Evolutionary conservation across 2,797 vertebrate genomes (phyloP).

Genomic region (Micromesistius poutassou): DNA sequence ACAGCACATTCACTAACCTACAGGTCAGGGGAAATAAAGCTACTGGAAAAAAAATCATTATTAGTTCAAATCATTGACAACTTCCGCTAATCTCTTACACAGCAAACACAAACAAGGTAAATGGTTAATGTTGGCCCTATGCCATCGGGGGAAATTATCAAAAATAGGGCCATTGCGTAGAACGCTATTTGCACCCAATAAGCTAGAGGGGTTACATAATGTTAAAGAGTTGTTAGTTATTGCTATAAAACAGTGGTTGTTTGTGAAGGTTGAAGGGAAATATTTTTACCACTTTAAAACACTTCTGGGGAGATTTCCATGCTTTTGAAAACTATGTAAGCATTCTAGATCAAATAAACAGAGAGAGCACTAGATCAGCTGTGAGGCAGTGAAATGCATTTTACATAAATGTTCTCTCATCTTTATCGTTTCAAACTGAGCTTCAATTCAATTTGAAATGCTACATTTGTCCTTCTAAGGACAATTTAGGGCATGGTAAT

Average conservation of each 20-base stretch:
- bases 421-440: no score
- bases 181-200: no score
- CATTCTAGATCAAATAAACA: background rate
- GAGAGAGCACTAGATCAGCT: no score
- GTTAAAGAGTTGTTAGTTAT: background rate
- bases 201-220: no score
- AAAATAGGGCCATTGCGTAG: no score
- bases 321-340: background rate
- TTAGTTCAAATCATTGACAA: slow-evolving; percentile 50
- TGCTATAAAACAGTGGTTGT: background rate
- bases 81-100: slow-evolving; percentile 31
- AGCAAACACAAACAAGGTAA: slow-evolving; percentile 26
- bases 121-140: no score
- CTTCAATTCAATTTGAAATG: no score
- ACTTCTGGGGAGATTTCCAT: background rate
- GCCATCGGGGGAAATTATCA: no score
- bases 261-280: no score
- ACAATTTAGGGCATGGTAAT: no score
- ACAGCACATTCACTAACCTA: slow-evolving; percentile 49
- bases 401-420: no score
- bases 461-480: background rate
- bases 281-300: background rate
- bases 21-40: slow-evolving; percentile 32
- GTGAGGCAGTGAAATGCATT: no score
- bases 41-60: slow-evolving; percentile 37